phyloP scores from a whole-genome alignment of 2,797 vertebrate species.

The Mus spretus region DNA sequence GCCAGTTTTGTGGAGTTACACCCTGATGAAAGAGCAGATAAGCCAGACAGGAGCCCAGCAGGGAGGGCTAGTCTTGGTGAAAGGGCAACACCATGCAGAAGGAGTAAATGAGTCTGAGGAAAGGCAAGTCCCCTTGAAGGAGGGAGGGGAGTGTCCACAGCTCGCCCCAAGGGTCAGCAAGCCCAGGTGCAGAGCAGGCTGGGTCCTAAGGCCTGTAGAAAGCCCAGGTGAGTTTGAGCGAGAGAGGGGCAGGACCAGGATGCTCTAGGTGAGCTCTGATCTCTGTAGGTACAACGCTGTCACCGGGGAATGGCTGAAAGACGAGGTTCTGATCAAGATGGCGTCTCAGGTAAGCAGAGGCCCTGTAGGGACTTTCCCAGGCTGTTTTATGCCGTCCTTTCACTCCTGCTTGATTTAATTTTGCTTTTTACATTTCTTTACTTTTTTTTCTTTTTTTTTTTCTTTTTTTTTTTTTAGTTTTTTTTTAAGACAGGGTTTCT shows the following conservation, averaged over 20 bases:
- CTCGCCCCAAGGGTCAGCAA: neutral
- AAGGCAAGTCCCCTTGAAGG: neutral
- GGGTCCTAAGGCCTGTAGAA: neutral
- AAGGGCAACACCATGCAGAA: neutral
- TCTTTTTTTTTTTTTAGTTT: too few relatives aligned
- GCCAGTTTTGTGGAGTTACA: neutral
- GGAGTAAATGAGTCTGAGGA: neutral
- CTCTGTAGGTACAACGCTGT: slow-evolving; percentile 95
- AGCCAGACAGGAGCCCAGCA: neutral
- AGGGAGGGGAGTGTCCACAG: rapidly evolving
- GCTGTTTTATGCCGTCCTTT: neutral
- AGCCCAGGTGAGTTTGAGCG: neutral
- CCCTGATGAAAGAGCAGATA: neutral
- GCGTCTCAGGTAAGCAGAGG: slow-evolving; percentile 91
- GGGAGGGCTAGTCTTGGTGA: neutral
- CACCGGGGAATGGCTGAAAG: slow-evolving; percentile 95
- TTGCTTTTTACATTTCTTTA: neutral
- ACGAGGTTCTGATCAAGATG: slow-evolving; percentile 97
- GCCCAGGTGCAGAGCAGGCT: neutral
- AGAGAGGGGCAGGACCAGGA: neutral
- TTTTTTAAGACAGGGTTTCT: too few relatives aligned
- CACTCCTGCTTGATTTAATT: neutral
- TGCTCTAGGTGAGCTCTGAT: neutral
- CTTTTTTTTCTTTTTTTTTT: too few relatives aligned
- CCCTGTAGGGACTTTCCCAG: neutral